Percentiles rank a stretch among this genome's conserved stretches.
These are phyloP conservation scores for Zaprionus gabonicus DNA, from an alignment of 1,140 invertebrate species.

Conservation along the genomic window DNA sequence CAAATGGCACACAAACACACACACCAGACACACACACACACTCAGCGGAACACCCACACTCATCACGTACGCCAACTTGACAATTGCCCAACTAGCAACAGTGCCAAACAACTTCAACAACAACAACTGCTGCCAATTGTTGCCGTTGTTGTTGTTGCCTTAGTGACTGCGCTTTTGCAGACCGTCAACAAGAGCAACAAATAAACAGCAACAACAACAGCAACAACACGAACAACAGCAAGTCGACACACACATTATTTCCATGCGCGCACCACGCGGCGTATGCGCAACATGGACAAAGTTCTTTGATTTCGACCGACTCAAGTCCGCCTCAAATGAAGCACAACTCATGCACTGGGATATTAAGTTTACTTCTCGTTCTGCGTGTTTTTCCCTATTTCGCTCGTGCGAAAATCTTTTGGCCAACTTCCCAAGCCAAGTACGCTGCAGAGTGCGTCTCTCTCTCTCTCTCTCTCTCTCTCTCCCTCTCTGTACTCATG, in stretches of 20 bases:
- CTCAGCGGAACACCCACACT: conserved; percentile 28
- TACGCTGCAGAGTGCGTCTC: conserved; percentile 30
- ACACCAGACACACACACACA: conserved; percentile 16
- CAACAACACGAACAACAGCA: conserved; percentile 1
- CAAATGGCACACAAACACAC: conserved; percentile 64
- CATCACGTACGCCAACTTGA: conserved; percentile 45
- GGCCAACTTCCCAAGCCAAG: conserved; percentile 54
- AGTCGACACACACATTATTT: conserved; percentile 67
- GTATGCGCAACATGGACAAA: conserved; percentile 73
- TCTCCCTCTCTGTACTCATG: conserved; percentile 42
- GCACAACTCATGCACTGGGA: conserved; percentile 74
- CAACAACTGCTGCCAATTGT: conserved; percentile 33
- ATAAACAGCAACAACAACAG: conserved; percentile 25
- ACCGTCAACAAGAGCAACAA: conserved; percentile 28
- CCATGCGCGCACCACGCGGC: conserved; percentile 68
- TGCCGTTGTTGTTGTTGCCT: conserved; percentile 39
- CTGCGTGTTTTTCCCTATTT: conserved; percentile 35
- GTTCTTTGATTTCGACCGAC: conserved; percentile 72
- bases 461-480: conserved; percentile 45
- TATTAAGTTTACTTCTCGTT: conserved; percentile 55
- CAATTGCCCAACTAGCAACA: conserved; percentile 51
- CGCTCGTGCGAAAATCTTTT: conserved; percentile 70
- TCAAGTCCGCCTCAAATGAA: conserved; percentile 50
- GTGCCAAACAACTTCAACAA: conserved; percentile 11
- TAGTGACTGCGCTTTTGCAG: conserved; percentile 53